A percentile compares a stretch with the other conserved stretches of the same genome.
Conservation (phyloP, 2,113 vertebrate genomes). For the Panurus biarmicus region DNA sequence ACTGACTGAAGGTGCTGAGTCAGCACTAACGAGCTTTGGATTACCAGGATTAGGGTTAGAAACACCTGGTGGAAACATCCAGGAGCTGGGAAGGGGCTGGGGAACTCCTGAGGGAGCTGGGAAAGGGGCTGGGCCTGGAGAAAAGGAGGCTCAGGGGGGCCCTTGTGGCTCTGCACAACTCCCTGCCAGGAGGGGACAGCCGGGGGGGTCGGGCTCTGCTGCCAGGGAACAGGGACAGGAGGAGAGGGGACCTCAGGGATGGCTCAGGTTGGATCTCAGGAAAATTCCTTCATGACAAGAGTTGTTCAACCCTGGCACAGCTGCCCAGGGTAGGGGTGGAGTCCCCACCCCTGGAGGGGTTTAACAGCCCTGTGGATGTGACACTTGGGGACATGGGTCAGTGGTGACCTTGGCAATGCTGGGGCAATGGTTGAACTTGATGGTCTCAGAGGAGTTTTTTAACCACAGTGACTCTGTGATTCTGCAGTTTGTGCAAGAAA, state of each 20-base stretch:
- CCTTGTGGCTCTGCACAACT: neutral
- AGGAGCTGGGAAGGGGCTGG: neutral
- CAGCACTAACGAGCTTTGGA: neutral
- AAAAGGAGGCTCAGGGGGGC: neutral
- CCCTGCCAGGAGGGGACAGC: neutral
- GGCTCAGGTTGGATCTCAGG: fast-evolving
- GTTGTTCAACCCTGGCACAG: neutral
- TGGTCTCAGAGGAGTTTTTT: neutral
- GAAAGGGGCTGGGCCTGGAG: neutral
- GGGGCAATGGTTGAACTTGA: fast-evolving
- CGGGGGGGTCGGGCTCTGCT: neutral
- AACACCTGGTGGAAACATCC: neutral
- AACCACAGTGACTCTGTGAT: neutral
- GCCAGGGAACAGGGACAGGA: neutral
- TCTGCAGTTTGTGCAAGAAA: neutral
- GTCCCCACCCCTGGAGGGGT: neutral
- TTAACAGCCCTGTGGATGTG: neutral
- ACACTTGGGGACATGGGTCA: neutral
- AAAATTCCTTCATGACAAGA: neutral
- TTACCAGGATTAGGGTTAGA: too few relatives aligned
- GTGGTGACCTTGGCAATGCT: neutral
- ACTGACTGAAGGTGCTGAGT: neutral
- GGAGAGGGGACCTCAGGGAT: neutral
- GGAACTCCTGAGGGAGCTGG: neutral
- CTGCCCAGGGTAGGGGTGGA: neutral